phyloP scores from a whole-genome alignment of 92 coral and sea anemone species.

The Chrysogorgia sp. region DNA sequence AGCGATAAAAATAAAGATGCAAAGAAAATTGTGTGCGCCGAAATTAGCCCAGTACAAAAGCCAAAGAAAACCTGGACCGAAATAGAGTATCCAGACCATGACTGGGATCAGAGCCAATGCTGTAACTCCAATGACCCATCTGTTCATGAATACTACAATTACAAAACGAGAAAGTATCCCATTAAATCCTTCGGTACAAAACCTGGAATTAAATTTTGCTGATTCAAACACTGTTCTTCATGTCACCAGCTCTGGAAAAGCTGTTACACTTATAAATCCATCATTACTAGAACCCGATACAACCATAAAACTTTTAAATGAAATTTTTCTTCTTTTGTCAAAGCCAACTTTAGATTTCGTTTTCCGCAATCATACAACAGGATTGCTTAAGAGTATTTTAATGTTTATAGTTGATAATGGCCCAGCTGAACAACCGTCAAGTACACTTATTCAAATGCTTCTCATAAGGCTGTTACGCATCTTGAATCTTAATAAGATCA shows the following conservation, averaged over 20 bases:
- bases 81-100: conserved; percentile 28
- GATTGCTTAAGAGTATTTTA: conserved; percentile 18
- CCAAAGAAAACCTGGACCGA: conserved; percentile 20
- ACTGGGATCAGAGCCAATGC: conserved; percentile 41
- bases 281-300: conserved; percentile 35
- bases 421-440: conserved; percentile 25
- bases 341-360: conserved; percentile 28
- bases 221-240: conserved; percentile 32
- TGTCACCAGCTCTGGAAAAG: conserved; percentile 15
- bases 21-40: conserved; percentile 42
- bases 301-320: conserved; percentile 1
- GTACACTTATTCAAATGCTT: conserved; percentile 22
- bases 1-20: conserved; percentile 38
- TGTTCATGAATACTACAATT: not conserved
- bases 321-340: conserved; percentile 20
- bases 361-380: conserved; percentile 19
- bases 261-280: not conserved
- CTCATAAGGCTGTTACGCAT: conserved; percentile 1
- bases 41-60: conserved; percentile 26
- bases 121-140: conserved; percentile 21
- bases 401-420: conserved; percentile 32
- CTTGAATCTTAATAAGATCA: conserved; percentile 8
- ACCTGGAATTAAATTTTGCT: conserved; percentile 10
- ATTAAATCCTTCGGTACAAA: not conserved
- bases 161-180: conserved; percentile 13